Conservation (phyloP, 2,113 vertebrate genomes). For the Muscicapa adusta region DNA sequence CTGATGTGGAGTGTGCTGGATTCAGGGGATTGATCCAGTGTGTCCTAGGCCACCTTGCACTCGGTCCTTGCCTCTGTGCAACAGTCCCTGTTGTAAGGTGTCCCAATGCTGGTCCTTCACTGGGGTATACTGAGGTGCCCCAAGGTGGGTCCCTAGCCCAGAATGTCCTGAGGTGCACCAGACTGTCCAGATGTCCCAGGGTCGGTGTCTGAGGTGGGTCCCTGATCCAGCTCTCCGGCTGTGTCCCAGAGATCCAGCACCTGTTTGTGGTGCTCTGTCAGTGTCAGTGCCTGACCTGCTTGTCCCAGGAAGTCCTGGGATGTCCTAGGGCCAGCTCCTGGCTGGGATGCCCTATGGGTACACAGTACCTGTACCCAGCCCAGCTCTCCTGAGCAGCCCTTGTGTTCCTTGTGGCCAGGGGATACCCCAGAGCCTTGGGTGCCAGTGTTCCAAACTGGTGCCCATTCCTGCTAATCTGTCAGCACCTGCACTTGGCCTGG, state of each 20-base stretch:
- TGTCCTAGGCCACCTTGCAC: neutral
- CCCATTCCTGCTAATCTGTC: neutral
- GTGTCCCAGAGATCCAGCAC: neutral
- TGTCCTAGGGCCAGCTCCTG: neutral
- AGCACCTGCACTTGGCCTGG: neutral
- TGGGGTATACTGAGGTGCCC: neutral
- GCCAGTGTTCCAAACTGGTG: neutral
- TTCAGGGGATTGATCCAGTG: neutral
- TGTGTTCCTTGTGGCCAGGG: neutral
- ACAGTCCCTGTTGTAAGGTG: neutral
- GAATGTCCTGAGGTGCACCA: neutral
- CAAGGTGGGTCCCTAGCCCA: too few relatives aligned
- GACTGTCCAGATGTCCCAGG: neutral
- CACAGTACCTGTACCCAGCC: neutral
- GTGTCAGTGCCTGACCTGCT: neutral
- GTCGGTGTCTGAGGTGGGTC: neutral
- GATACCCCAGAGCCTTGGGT: neutral
- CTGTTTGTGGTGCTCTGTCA: too few relatives aligned
- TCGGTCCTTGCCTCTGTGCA: neutral
- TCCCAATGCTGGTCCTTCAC: neutral
- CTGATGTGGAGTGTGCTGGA: neutral
- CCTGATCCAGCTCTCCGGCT: neutral
- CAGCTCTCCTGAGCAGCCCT: neutral
- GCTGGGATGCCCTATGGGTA: neutral
- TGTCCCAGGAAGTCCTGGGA: neutral